Percentiles rank a stretch among this genome's conserved stretches.
phyloP scores from a whole-genome alignment of 2,113 vertebrate genomes.

The Cyprinus carpio region DNA sequence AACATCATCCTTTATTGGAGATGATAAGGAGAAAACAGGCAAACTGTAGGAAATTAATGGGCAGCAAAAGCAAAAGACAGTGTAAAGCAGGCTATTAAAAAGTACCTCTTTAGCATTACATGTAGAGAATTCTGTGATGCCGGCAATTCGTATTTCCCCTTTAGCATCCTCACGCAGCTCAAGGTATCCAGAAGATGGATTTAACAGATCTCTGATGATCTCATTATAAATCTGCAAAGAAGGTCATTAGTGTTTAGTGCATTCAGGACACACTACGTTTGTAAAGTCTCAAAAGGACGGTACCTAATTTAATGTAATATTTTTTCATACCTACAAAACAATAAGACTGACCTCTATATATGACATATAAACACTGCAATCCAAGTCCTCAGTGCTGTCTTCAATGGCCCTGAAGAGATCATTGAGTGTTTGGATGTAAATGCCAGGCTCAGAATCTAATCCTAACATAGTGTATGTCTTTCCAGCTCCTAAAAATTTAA shows the following conservation, averaged over 20 bases:
- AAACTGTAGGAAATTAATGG: neutral
- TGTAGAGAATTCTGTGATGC: conserved; percentile 74
- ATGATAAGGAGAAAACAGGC: neutral
- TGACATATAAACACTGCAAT: conserved; percentile 89
- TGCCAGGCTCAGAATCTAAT: conserved; percentile 85
- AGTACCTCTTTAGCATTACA: conserved; percentile 75
- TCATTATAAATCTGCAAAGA: conserved; percentile 74
- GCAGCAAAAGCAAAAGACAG: too few species aligned
- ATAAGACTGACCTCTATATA: conserved; percentile 83
- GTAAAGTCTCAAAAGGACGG: neutral
- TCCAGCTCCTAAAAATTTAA: conserved; percentile 80
- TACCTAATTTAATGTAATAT: neutral
- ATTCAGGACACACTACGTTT: neutral
- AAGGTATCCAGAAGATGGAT: conserved; percentile 67
- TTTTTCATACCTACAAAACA: neutral
- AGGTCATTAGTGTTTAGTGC: neutral
- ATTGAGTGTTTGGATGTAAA: conserved; percentile 85
- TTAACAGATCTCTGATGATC: conserved; percentile 76
- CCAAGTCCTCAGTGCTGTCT: conserved; percentile 84
- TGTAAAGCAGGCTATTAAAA: too few species aligned
- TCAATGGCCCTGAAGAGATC: conserved; percentile 89
- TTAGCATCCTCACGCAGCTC: conserved; percentile 62
- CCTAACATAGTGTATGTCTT: conserved; percentile 96
- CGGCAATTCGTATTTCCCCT: conserved; percentile 73
- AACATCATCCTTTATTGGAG: neutral